Percentiles rank a stretch among this genome's conserved stretches.
phyloP scores from a whole-genome alignment of 1,140 invertebrate genomes.

The Pseudomyrmex cubaensis region DNA sequence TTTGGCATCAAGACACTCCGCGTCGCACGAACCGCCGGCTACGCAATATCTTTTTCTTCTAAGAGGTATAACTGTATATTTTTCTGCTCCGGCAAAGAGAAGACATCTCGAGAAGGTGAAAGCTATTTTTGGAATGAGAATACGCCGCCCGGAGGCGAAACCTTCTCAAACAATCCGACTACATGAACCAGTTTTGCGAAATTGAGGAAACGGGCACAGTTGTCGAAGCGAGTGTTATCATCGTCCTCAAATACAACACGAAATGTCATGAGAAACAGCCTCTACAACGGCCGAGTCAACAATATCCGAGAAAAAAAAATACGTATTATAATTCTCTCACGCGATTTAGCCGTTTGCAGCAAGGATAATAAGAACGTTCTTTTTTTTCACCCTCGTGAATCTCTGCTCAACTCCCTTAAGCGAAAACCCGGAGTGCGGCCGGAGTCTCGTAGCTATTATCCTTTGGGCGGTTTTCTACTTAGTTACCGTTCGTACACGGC shows the following conservation, averaged over 20 bases:
- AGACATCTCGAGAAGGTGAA: constrained; percentile 16
- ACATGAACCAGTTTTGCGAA: constrained; percentile 30
- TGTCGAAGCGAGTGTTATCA: constrained; percentile 22
- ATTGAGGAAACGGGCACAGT: constrained; percentile 2
- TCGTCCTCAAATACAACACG: background rate
- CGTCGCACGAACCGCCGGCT: background rate
- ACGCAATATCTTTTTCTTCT: background rate
- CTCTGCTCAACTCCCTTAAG: constrained; percentile 58
- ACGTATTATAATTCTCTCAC: background rate
- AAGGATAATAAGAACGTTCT: constrained; percentile 1
- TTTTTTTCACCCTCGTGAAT: constrained; percentile 46
- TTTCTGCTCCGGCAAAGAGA: background rate
- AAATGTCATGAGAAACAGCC: background rate
- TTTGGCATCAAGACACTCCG: constrained; percentile 23
- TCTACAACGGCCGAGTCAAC: background rate
- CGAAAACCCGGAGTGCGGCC: constrained; percentile 58
- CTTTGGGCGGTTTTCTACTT: constrained; percentile 79
- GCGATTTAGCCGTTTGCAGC: background rate
- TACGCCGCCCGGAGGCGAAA: background rate
- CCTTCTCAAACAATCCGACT: constrained; percentile 25
- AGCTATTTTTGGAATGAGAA: constrained; percentile 37
- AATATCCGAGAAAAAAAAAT: background rate
- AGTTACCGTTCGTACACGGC: constrained; percentile 71
- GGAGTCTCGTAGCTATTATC: constrained; percentile 78
- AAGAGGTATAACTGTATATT: constrained; percentile 11